Conservation (phyloP, 2,888 invertebrate species). For the Bembecia ichneumoniformis region DNA sequence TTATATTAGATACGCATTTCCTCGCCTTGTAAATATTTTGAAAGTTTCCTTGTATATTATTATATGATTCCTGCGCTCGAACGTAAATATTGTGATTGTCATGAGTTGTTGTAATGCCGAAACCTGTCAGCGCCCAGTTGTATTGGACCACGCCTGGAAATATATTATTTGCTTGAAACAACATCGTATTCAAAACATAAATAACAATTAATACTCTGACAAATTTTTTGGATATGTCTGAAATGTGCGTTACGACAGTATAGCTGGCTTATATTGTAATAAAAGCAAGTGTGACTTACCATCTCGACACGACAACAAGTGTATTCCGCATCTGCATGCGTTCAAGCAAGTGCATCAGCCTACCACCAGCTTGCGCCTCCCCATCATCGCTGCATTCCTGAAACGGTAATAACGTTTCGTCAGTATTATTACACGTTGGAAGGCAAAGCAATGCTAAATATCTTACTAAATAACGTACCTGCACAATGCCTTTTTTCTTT, state of each 20-base stretch:
- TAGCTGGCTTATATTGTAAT: too few species aligned
- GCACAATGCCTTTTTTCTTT: background rate
- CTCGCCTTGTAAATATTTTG: too few species aligned
- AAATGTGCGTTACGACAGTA: too few species aligned
- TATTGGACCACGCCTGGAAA: slow-evolving; percentile 1
- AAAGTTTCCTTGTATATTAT: too few species aligned
- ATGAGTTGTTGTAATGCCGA: slow-evolving; percentile 63
- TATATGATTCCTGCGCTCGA: too few species aligned
- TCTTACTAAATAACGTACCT: background rate
- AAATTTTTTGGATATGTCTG: too few species aligned
- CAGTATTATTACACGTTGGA: too few species aligned
- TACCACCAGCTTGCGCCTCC: background rate
- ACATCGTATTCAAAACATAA: too few species aligned
- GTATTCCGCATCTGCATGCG: background rate
- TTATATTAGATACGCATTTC: too few species aligned
- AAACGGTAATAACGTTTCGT: background rate
- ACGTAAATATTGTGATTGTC: too few species aligned
- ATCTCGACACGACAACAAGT: background rate
- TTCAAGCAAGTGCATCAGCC: background rate
- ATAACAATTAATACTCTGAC: too few species aligned
- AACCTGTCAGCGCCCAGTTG: slow-evolving; percentile 44
- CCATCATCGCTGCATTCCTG: slow-evolving; percentile 1
- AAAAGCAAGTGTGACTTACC: background rate
- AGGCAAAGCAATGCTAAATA: too few species aligned
- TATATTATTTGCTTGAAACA: background rate